Base-by-base conservation (phyloP, 1,140 invertebrate genomes). In the Epicauta chinensis region DNA sequence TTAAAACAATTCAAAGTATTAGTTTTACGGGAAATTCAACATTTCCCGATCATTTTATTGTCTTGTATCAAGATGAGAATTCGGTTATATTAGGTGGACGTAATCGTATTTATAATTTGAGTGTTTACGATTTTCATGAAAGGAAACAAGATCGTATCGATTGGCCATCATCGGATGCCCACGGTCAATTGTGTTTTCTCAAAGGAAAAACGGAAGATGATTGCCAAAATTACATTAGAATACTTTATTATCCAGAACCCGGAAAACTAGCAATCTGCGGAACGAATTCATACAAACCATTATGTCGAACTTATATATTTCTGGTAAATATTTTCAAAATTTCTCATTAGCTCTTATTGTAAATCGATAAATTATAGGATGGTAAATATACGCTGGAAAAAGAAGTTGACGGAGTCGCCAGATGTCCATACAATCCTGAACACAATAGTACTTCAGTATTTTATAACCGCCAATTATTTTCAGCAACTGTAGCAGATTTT, bases 161-260 rank as follows among this genome's bases (percentile, higher is more conserved):
- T 69, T 95, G 92, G 92, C 78, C 80, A 60, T 89, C 91, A 53
- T 88, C 81, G 14, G 81, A 79, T 51, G 82, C 87, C 10, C 88
- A 93, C 69, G 79, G 82, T 57, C 84, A 91, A 73, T 72, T 93
- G 64, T 95, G 92, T 67, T 78, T 82, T 55, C 73, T 93, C 60
- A 96, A 95, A 70, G 92, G 92, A 39, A 91, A 90, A 69, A 83
- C 87, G 62, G 87, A 92, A 77, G 79, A 85, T 58, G 86, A 90
- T 67, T 98, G 95, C 74, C 93, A 98, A 74, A 98, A 98, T 74
- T 97, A 94, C 72, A 87, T 98, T 55, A 81, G 94, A 51, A 89
- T 98, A 14, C 81, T 93, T 59, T 83, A 71, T 10, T 81, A 36
- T 79, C 82, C 67, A 75, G 78, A 65, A 66, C 81, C 89, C 53